A percentile compares a stretch with the other conserved stretches of the same genome.
phyloP scores from a whole-genome alignment of 2,113 vertebrate genomes.

The Phaethornis superciliosus region DNA sequence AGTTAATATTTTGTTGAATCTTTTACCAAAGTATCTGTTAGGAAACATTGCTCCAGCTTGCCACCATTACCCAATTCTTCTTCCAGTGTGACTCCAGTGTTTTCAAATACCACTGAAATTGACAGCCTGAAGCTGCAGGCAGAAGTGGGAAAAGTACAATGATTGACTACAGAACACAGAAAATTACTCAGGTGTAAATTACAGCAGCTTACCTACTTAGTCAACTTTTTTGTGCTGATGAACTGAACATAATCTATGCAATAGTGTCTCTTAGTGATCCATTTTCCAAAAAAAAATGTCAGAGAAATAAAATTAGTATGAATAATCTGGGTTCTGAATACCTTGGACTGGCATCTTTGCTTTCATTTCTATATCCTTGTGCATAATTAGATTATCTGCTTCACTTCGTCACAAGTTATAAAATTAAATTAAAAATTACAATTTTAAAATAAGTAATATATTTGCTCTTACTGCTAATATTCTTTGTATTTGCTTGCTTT shows the following conservation, averaged over 20 bases:
- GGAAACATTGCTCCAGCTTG: neutral
- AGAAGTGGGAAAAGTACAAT: neutral
- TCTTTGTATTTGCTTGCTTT: neutral
- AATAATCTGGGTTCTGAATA: neutral
- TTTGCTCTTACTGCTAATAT: neutral
- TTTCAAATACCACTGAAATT: neutral
- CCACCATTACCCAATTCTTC: neutral
- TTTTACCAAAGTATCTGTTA: neutral
- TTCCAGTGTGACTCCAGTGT: neutral
- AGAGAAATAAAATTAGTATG: neutral
- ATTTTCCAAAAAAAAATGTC: neutral
- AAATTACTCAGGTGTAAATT: neutral
- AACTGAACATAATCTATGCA: neutral
- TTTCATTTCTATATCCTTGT: neutral
- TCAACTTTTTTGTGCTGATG: neutral
- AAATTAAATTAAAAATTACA: neutral
- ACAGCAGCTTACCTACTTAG: neutral
- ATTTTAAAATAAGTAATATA: neutral
- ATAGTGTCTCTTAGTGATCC: neutral
- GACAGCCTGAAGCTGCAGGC: neutral
- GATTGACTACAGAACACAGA: neutral
- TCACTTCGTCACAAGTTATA: neutral
- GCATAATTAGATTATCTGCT: neutral
- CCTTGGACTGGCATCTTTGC: neutral
- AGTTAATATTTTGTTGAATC: neutral